Percentiles rank a stretch among this genome's conserved stretches.
Conservation (phyloP, 2,888 invertebrate genomes). For the Hirtodrosophila confusa region DNA sequence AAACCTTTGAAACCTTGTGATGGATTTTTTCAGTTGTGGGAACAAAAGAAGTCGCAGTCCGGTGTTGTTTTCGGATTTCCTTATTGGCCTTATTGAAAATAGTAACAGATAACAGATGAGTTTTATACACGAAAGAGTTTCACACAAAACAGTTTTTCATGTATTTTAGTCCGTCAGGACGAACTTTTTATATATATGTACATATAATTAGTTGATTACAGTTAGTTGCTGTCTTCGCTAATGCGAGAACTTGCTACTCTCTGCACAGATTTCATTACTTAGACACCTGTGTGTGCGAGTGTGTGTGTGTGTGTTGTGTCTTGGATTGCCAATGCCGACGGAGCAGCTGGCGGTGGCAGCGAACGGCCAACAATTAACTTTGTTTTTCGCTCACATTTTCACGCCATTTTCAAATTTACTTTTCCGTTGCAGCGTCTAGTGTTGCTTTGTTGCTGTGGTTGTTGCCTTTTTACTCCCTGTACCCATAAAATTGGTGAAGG, state of each 20-base stretch:
- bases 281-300: constrained; percentile 43
- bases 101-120: too few species aligned
- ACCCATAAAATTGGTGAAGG: too few species aligned
- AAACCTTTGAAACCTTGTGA: too few species aligned
- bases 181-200: too few species aligned
- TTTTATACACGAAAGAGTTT: too few species aligned
- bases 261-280: constrained; percentile 60
- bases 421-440: constrained; percentile 35
- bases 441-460: constrained; percentile 22
- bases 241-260: constrained; percentile 47
- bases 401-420: constrained; percentile 67
- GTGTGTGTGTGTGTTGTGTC: constrained; percentile 13
- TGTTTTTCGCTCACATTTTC: constrained; percentile 72
- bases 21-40: too few species aligned
- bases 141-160: too few species aligned
- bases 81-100: too few species aligned
- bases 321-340: constrained; percentile 14
- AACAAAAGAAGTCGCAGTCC: too few species aligned
- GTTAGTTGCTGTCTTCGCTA: constrained; percentile 42
- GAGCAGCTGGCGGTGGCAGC: constrained; percentile 15
- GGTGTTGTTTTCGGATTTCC: too few species aligned
- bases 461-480: constrained; percentile 6
- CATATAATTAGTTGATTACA: constrained; percentile 23
- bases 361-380: constrained; percentile 67
- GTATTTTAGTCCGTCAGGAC: too few species aligned